Conservation (phyloP, 2,113 vertebrate genomes). For the Heliornis fulica region DNA sequence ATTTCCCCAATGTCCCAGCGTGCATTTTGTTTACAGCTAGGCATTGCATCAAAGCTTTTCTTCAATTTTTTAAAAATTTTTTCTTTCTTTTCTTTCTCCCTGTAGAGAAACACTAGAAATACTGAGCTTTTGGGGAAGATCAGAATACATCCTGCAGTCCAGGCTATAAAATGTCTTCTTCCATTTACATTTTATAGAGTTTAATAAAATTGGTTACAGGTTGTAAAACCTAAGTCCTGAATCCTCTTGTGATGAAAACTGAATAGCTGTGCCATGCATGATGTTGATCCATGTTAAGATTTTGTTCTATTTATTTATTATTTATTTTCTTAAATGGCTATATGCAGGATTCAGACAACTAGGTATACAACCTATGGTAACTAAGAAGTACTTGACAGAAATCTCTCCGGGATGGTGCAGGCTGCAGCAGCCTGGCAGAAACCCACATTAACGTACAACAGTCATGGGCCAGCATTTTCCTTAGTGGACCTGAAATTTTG, state of each 20-base stretch:
- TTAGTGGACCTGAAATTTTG: not conserved
- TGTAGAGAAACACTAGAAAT: not conserved
- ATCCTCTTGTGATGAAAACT: not conserved
- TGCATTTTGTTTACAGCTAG: not conserved
- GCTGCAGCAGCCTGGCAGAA: not conserved
- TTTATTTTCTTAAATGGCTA: not conserved
- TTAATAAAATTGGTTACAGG: not conserved
- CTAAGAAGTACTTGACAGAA: not conserved
- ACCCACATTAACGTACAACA: not conserved
- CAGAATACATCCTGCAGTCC: not conserved
- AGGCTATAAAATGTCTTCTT: not conserved
- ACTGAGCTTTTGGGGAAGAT: not conserved
- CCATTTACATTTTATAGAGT: not conserved
- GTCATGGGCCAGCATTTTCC: not conserved
- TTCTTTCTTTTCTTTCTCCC: no score
- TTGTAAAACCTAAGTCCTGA: not conserved
- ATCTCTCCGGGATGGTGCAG: no score
- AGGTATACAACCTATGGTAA: not conserved
- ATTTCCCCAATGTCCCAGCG: not conserved
- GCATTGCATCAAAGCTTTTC: not conserved
- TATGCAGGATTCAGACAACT: not conserved
- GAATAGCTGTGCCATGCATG: not conserved
- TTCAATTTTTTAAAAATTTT: no score
- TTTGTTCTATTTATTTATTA: no score
- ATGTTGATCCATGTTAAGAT: not conserved